These are phyloP conservation scores for Esperia sulphurella DNA, from an alignment of 2,888 invertebrate genomes.

Conservation along the genomic window DNA sequence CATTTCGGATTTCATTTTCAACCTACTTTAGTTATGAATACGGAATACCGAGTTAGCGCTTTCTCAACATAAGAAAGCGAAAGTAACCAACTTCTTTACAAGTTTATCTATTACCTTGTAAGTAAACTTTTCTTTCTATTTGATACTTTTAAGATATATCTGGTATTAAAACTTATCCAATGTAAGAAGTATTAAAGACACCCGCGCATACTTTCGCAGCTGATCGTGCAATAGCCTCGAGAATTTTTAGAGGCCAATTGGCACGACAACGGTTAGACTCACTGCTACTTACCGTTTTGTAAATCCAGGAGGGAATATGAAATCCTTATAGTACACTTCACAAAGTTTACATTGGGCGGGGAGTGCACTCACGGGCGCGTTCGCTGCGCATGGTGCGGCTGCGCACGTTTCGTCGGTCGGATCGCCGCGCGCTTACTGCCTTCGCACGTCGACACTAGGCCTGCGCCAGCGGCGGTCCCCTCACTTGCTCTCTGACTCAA, in stretches of 20 bases:
- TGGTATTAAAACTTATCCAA: no score
- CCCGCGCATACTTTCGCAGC: slow-evolving; percentile 56
- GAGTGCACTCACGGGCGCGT: slow-evolving; percentile 57
- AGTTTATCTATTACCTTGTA: slow-evolving; percentile 11
- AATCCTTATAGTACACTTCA: slow-evolving; percentile 67
- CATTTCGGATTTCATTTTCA: slow-evolving; percentile 8
- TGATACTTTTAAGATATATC: no score
- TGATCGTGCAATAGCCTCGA: slow-evolving; percentile 42
- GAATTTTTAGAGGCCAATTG: slow-evolving; percentile 31
- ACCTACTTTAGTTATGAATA: slow-evolving; percentile 16
- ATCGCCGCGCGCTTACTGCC: slow-evolving; percentile 63
- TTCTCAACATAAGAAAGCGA: slow-evolving; percentile 60
- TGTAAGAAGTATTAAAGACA: no score
- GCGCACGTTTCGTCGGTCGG: slow-evolving; percentile 48
- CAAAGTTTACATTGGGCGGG: slow-evolving; percentile 44
- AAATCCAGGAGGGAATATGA: slow-evolving; percentile 19
- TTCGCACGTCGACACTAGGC: slow-evolving; percentile 21
- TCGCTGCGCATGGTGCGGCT: slow-evolving; percentile 55
- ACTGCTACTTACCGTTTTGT: slow-evolving; percentile 33
- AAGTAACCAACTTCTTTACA: slow-evolving; percentile 16
- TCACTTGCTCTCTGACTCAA: slow-evolving; percentile 27
- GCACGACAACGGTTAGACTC: slow-evolving; percentile 1
- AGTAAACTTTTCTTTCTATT: slow-evolving; percentile 23
- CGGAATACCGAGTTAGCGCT: slow-evolving; percentile 10
- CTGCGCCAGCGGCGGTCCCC: slow-evolving; percentile 18